phyloP scores from a whole-genome alignment of 2,113 vertebrate species.

The Colius striatus region DNA sequence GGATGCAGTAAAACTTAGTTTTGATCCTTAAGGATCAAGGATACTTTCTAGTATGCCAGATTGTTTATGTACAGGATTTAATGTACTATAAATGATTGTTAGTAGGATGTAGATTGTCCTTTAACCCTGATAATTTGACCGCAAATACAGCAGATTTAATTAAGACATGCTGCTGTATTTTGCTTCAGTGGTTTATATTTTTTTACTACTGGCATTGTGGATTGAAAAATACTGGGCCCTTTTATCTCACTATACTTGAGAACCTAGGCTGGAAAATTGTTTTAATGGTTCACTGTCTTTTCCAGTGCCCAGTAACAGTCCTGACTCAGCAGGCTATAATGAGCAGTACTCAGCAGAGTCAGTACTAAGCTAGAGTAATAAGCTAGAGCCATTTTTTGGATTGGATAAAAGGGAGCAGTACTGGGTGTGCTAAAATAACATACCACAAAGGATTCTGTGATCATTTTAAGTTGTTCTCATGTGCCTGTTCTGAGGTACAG shows the following conservation, averaged over 20 bases:
- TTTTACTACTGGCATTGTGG: not conserved
- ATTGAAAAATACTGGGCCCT: not conserved
- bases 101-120: not conserved
- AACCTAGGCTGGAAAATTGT: not conserved
- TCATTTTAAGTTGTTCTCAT: not conserved
- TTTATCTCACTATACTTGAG: not conserved
- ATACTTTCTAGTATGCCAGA: not conserved
- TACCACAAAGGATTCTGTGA: not conserved
- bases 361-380: not conserved
- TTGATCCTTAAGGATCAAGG: not conserved
- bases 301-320: not conserved
- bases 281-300: not conserved
- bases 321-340: not conserved
- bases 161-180: not conserved
- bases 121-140: not conserved
- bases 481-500: not conserved
- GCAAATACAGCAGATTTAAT: not conserved
- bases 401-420: not conserved
- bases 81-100: not conserved
- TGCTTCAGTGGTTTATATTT: not conserved
- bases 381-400: not conserved
- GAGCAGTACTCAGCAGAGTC: not conserved
- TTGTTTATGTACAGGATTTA: not conserved
- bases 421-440: not conserved
- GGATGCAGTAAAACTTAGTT: not conserved